Percentiles rank a stretch among this genome's conserved stretches.
phyloP scores from a whole-genome alignment of 92 coral and sea anemone species.

The Blastomussa wellsi region DNA sequence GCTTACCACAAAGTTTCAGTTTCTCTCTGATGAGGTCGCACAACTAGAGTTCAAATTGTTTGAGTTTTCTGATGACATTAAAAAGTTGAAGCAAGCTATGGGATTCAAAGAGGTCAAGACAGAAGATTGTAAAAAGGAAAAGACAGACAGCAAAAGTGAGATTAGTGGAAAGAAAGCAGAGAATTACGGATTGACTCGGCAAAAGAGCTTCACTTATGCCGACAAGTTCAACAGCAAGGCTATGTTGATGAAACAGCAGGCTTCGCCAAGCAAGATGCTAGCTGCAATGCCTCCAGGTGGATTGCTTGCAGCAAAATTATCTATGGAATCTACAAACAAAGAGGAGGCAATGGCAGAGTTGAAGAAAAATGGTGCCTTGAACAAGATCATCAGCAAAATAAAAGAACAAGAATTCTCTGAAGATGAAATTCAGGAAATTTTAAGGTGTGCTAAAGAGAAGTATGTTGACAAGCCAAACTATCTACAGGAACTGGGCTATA shows the following conservation, averaged over 20 bases:
- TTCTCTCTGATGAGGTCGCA: slow-evolving; percentile 79
- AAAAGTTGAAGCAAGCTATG: slow-evolving; percentile 69
- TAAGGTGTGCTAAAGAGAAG: slow-evolving; percentile 74
- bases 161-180: background rate
- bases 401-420: slow-evolving; percentile 75
- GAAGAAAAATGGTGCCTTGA: slow-evolving; percentile 33
- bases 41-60: slow-evolving; percentile 76
- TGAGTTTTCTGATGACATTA: slow-evolving; percentile 83
- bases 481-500: slow-evolving; percentile 64
- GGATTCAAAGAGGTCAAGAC: slow-evolving; percentile 61
- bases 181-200: slow-evolving; percentile 38
- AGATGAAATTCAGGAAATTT: slow-evolving; percentile 81
- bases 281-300: slow-evolving; percentile 43
- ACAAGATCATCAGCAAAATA: slow-evolving; percentile 51
- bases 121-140: slow-evolving; percentile 22
- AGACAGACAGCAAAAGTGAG: background rate
- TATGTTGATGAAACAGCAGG: slow-evolving; percentile 57
- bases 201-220: slow-evolving; percentile 57
- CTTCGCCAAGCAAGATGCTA: slow-evolving; percentile 73
- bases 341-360: slow-evolving; percentile 57
- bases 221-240: slow-evolving; percentile 69
- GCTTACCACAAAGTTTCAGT: slow-evolving; percentile 62
- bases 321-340: slow-evolving; percentile 44
- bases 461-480: slow-evolving; percentile 76
- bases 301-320: background rate